Evolutionary conservation across 2,888 invertebrate genomes (phyloP).

Genomic region (Drosophila yooni): DNA sequence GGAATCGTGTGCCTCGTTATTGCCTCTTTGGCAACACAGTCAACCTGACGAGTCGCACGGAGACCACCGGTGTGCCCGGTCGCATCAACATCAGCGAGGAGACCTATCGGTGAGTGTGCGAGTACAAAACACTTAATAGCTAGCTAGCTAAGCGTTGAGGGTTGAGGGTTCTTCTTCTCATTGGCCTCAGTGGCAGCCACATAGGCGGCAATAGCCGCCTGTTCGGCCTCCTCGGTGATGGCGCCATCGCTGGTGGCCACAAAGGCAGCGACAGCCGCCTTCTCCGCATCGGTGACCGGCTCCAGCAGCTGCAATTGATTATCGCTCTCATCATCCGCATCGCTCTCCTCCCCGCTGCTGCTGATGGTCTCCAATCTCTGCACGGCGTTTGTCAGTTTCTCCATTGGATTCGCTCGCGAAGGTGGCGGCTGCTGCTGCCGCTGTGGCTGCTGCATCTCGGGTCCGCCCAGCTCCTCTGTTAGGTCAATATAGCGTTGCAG

Average conservation of each 20-base stretch:
- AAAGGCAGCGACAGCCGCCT: slow-evolving; percentile 67
- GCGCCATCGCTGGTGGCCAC: slow-evolving; percentile 58
- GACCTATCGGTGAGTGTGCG: slow-evolving; percentile 91
- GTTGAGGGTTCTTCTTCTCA: slow-evolving; percentile 1
- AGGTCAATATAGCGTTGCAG: slow-evolving; percentile 91
- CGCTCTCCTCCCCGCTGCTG: slow-evolving; percentile 51
- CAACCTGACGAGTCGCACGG: slow-evolving; percentile 96
- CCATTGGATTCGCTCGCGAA: slow-evolving; percentile 21
- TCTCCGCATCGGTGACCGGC: slow-evolving; percentile 69
- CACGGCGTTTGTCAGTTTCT: slow-evolving; percentile 39
- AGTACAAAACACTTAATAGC: slow-evolving; percentile 2
- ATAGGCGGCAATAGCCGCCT: slow-evolving; percentile 64
- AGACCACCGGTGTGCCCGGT: slow-evolving; percentile 95
- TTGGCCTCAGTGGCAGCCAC: slow-evolving; percentile 32
- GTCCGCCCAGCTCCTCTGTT: slow-evolving; percentile 86
- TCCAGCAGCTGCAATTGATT: slow-evolving; percentile 64
- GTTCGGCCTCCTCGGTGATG: slow-evolving; percentile 58
- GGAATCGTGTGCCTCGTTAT: slow-evolving; percentile 96
- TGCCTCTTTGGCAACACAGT: slow-evolving; percentile 97
- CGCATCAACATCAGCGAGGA: slow-evolving; percentile 96
- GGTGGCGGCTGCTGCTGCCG: slow-evolving; percentile 4
- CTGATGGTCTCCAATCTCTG: slow-evolving; percentile 68
- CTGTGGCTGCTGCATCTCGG: slow-evolving; percentile 23
- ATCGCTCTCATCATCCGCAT: slow-evolving; percentile 65
- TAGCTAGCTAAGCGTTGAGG: slow-evolving; percentile 48